Evolutionary conservation across 2,797 vertebrate species (phyloP).

Genomic region (Sebastes trivittatus): DNA sequence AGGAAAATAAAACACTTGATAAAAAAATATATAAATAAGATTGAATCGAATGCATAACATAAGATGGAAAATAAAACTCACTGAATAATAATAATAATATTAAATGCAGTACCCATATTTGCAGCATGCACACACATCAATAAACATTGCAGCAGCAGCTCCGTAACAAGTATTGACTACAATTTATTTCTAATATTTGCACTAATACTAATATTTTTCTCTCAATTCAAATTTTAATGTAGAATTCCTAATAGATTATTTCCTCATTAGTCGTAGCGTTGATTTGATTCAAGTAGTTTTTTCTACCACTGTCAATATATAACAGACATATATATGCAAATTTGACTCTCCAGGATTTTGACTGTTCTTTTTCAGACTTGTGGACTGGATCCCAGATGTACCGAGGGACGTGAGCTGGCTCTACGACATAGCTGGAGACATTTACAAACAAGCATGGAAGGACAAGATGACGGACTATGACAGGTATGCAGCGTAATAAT

Average conservation of each 20-base stretch:
- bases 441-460: slow-evolving; percentile 34
- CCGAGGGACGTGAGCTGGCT: slow-evolving; percentile 52
- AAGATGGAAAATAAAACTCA: neutral
- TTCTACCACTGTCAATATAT: neutral
- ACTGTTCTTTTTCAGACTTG: slow-evolving; percentile 43
- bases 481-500: slow-evolving; percentile 11
- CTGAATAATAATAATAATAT: too few relatives aligned
- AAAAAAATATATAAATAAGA: neutral
- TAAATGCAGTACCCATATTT: neutral
- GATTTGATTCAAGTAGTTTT: neutral
- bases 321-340: neutral
- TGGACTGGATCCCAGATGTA: slow-evolving; percentile 63
- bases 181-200: neutral
- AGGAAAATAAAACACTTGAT: too few relatives aligned
- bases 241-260: neutral
- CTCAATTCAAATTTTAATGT: neutral
- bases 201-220: neutral
- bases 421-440: slow-evolving; percentile 37
- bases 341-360: neutral
- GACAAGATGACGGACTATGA: neutral
- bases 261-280: accelerated
- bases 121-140: too few relatives aligned
- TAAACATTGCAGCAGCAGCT: too few relatives aligned
- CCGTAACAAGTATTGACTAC: neutral
- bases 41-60: neutral